Conservation (phyloP, 1,140 invertebrate genomes). For the Cherax quadricarinatus region DNA sequence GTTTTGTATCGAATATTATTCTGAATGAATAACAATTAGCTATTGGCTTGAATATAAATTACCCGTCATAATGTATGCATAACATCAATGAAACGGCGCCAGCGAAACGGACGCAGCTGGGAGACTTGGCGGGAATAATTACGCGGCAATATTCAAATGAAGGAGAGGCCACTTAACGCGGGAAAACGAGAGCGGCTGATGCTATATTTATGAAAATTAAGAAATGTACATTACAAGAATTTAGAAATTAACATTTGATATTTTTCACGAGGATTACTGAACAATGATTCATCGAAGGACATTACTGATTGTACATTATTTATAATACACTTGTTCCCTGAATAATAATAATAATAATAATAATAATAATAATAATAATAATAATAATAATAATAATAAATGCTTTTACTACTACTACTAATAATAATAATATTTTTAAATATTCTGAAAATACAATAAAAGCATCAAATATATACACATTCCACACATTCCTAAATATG, state of each 20-base stretch:
- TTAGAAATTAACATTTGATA: neutral
- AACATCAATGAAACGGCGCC: constrained; percentile 20
- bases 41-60: constrained; percentile 8
- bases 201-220: constrained; percentile 5
- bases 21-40: neutral
- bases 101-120: constrained; percentile 35
- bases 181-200: neutral
- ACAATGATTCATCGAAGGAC: neutral
- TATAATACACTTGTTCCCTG: too few species aligned
- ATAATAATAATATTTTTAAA: too few species aligned
- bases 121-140: constrained; percentile 41
- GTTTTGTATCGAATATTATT: neutral
- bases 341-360: too few species aligned
- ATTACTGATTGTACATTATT: neutral
- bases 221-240: neutral
- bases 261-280: neutral
- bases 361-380: too few species aligned
- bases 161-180: constrained; percentile 7
- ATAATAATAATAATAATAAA: too few species aligned
- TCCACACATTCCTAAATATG: too few species aligned
- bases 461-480: too few species aligned
- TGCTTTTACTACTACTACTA: too few species aligned
- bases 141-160: constrained; percentile 43
- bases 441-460: too few species aligned
- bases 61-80: neutral